phyloP scores from a whole-genome alignment of 2,113 vertebrate genomes.

The Aegithalos caudatus region DNA sequence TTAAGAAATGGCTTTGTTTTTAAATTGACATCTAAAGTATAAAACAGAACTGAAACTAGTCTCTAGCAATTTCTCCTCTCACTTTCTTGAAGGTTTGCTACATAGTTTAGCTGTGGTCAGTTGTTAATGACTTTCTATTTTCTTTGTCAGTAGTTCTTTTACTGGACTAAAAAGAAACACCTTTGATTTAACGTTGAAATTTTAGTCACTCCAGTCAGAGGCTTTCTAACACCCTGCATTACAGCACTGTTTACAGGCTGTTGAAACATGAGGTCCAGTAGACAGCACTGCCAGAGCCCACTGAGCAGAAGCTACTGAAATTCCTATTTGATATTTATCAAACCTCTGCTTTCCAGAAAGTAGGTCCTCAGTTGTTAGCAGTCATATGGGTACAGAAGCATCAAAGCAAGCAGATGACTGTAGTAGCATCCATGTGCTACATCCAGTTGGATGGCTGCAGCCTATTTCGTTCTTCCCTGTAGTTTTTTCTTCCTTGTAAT shows the following conservation, averaged over 20 bases:
- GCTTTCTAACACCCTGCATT: not conserved
- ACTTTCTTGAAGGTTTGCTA: not conserved
- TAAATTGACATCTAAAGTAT: not conserved
- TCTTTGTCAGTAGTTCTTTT: not conserved
- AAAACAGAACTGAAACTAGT: not conserved
- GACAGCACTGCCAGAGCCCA: not conserved
- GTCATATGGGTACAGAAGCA: not conserved
- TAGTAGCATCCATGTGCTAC: not conserved
- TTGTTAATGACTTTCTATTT: not conserved
- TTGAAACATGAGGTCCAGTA: not conserved
- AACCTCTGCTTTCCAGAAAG: not conserved
- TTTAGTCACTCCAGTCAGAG: not conserved
- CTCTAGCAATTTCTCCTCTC: not conserved
- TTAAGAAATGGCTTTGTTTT: not conserved
- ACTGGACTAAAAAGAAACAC: not conserved
- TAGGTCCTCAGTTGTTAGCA: not conserved
- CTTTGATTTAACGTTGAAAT: not conserved
- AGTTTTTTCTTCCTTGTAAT: not conserved
- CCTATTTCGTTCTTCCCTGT: not conserved
- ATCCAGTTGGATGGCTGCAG: not conserved
- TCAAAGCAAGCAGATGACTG: not conserved
- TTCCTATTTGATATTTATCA: not conserved
- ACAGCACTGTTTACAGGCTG: not conserved
- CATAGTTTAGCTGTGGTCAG: not conserved
- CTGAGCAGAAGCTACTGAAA: not conserved